A percentile compares a stretch with the other conserved stretches of the same genome.
phyloP scores from a whole-genome alignment of 2,888 invertebrate genomes.

The Hyposoter dolosus region DNA sequence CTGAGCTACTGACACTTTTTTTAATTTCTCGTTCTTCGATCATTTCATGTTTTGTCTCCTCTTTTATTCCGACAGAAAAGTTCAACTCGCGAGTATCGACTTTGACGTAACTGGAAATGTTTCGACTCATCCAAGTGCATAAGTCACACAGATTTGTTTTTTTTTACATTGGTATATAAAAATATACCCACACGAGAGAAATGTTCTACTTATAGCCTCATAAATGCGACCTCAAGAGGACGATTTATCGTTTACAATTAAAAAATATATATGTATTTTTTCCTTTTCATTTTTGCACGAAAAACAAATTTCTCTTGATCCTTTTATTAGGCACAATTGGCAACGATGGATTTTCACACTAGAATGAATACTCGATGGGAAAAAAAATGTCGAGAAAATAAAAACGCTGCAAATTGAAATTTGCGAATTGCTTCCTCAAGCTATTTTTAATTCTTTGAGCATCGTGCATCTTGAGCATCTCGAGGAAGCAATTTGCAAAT shows the following conservation, averaged over 20 bases:
- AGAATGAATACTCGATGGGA: not conserved
- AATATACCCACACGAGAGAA: not conserved
- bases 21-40: conserved; percentile 16
- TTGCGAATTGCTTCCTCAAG: no score
- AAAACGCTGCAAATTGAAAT: no score
- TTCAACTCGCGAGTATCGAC: conserved; percentile 62
- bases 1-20: conserved; percentile 63
- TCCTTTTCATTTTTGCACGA: not conserved
- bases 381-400: not conserved
- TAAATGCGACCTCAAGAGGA: conserved; percentile 6
- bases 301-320: not conserved
- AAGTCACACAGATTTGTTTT: conserved; percentile 51
- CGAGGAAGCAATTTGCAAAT: no score
- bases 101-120: conserved; percentile 40
- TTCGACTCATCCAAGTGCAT: conserved; percentile 59
- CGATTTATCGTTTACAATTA: not conserved
- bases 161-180: conserved; percentile 1
- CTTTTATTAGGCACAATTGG: not conserved
- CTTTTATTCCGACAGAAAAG: conserved; percentile 13
- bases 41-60: conserved; percentile 16
- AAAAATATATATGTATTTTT: not conserved
- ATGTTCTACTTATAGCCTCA: conserved; percentile 31
- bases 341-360: not conserved
- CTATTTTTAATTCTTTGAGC: no score
- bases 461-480: no score